phyloP scores from a whole-genome alignment of 2,797 vertebrate species.

The Borostomias antarcticus region DNA sequence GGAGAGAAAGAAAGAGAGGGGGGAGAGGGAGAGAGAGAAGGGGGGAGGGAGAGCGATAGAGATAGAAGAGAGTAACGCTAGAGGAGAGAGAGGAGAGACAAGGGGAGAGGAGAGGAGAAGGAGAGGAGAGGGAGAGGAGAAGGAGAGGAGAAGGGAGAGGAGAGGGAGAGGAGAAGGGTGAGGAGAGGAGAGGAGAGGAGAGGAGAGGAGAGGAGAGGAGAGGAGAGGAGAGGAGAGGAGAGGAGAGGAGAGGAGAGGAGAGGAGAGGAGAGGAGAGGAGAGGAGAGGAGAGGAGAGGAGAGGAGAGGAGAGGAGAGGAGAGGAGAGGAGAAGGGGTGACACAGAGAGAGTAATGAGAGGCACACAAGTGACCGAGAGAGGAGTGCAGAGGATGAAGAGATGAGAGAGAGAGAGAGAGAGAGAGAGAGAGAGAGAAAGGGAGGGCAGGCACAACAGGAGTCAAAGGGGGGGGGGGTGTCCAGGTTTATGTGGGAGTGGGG shows the following conservation, averaged over 20 bases:
- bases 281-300: not conserved
- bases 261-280: not conserved
- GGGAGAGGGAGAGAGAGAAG: not conserved
- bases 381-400: not conserved
- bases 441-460: not conserved
- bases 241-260: not conserved
- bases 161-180: conserved; percentile 7
- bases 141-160: no score
- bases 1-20: not conserved
- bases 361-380: no score
- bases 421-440: not conserved
- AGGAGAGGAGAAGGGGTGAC: not conserved
- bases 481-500: conserved; percentile 16
- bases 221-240: conserved; percentile 24
- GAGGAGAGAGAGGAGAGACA: conserved; percentile 19
- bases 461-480: not conserved
- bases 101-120: conserved; percentile 1
- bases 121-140: not conserved
- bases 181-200: not conserved
- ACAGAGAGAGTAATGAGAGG: no score
- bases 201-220: conserved; percentile 11
- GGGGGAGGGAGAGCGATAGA: conserved; percentile 11
- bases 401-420: not conserved
- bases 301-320: no score
- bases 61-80: conserved; percentile 19